Evolutionary conservation across 2,113 vertebrate species (phyloP).

Genomic region (Mola mola): DNA sequence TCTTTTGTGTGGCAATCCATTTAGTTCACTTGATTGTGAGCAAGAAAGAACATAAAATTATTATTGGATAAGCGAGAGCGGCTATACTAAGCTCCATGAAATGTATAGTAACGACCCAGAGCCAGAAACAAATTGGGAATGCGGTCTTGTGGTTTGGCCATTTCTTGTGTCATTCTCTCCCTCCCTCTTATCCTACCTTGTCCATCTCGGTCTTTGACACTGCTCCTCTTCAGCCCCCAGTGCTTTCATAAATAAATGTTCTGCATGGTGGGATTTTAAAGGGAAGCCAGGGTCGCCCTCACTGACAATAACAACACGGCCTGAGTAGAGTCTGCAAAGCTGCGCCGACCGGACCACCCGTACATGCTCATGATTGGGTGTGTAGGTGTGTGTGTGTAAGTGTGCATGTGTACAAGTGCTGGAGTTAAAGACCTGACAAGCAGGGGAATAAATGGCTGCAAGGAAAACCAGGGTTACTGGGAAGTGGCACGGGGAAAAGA

Average conservation of each 20-base stretch:
- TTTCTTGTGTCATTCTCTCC: conserved; percentile 39
- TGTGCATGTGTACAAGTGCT: conserved; percentile 3
- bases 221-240: conserved; percentile 26
- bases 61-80: conserved; percentile 13
- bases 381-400: conserved; percentile 17
- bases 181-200: conserved; percentile 9
- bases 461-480: conserved; percentile 39
- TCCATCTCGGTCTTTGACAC: conserved; percentile 51
- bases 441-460: conserved; percentile 44
- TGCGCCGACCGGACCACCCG: conserved; percentile 63
- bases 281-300: conserved; percentile 70
- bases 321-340: conserved; percentile 53
- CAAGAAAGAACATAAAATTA: conserved; percentile 1
- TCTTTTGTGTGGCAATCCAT: conserved; percentile 10
- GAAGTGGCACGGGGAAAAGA: conserved; percentile 35
- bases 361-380: conserved; percentile 45
- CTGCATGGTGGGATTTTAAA: conserved; percentile 72
- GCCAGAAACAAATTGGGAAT: conserved; percentile 24
- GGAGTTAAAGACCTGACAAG: conserved; percentile 56
- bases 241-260: conserved; percentile 76
- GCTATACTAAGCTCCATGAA: conserved; percentile 9
- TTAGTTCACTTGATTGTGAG: conserved; percentile 15
- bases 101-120: conserved; percentile 25
- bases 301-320: conserved; percentile 65
- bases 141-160: conserved; percentile 31